phyloP scores from a whole-genome alignment of 2,797 vertebrate genomes.

The Erethizon dorsatum region DNA sequence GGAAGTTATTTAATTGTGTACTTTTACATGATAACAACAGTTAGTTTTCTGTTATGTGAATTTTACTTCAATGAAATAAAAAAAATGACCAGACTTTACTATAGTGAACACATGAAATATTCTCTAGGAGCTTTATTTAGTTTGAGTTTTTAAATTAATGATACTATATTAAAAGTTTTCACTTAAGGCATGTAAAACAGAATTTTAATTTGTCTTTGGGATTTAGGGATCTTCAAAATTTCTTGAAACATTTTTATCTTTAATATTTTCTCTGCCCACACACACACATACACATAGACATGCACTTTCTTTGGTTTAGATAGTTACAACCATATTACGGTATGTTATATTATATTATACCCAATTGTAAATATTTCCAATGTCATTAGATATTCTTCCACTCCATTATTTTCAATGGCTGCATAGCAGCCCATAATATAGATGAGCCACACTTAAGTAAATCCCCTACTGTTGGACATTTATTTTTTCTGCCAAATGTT shows the following conservation, averaged over 20 bases:
- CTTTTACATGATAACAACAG: background rate
- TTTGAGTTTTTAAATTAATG: background rate
- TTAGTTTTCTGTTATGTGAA: background rate
- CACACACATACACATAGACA: background rate
- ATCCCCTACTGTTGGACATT: background rate
- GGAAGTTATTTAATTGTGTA: background rate
- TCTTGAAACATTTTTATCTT: conserved; percentile 21
- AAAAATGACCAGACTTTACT: background rate
- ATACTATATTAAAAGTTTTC: background rate
- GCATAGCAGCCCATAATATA: background rate
- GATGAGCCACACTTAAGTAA: background rate
- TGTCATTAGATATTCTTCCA: background rate
- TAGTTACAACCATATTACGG: background rate
- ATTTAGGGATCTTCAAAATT: conserved; percentile 44
- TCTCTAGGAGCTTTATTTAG: conserved; percentile 15
- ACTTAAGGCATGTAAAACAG: background rate
- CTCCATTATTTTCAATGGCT: background rate
- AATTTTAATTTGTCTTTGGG: conserved; percentile 41
- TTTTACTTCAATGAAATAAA: background rate
- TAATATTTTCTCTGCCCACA: background rate
- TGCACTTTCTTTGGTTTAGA: background rate
- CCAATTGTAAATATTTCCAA: background rate
- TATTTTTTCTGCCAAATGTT: background rate
- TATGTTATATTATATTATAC: background rate
- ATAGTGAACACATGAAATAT: background rate